These are phyloP conservation scores for Prolemur simus DNA, from an alignment of 2,113 vertebrate species.

Conservation along the genomic window DNA sequence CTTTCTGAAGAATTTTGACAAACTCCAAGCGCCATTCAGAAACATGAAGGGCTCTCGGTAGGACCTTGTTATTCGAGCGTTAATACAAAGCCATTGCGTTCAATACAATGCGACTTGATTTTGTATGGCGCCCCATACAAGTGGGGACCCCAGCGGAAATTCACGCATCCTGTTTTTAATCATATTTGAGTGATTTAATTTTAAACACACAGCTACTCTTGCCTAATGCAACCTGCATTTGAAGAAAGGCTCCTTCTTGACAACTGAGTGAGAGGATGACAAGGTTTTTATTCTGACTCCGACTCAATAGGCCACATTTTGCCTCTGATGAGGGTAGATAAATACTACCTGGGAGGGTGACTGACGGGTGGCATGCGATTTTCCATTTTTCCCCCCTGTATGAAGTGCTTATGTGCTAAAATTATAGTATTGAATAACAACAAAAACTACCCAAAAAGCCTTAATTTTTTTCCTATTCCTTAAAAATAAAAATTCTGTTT, in stretches of 20 bases:
- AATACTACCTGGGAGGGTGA: slow-evolving; percentile 31
- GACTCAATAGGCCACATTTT: slow-evolving; percentile 48
- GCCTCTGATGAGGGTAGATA: slow-evolving; percentile 42
- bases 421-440: slow-evolving; percentile 71
- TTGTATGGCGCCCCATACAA: slow-evolving; percentile 65
- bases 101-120: slow-evolving; percentile 71
- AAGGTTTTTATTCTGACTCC: slow-evolving; percentile 52
- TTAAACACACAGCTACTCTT: slow-evolving; percentile 69
- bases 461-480: background rate
- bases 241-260: slow-evolving; percentile 33
- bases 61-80: background rate
- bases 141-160: background rate
- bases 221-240: slow-evolving; percentile 55
- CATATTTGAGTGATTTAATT: slow-evolving; percentile 71
- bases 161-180: slow-evolving; percentile 63
- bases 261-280: slow-evolving; percentile 37
- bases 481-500: slow-evolving; percentile 38
- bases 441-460: slow-evolving; percentile 48
- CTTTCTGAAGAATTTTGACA: slow-evolving; percentile 53
- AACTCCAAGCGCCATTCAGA: slow-evolving; percentile 60
- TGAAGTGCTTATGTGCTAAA: slow-evolving; percentile 44
- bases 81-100: background rate
- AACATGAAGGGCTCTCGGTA: slow-evolving; percentile 51
- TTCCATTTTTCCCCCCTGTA: background rate
- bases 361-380: slow-evolving; percentile 4